A percentile compares a stretch with the other conserved stretches of the same genome.
These are phyloP conservation scores for Elephas maximus DNA, from an alignment of 2,113 vertebrate species.

Conservation along the genomic window DNA sequence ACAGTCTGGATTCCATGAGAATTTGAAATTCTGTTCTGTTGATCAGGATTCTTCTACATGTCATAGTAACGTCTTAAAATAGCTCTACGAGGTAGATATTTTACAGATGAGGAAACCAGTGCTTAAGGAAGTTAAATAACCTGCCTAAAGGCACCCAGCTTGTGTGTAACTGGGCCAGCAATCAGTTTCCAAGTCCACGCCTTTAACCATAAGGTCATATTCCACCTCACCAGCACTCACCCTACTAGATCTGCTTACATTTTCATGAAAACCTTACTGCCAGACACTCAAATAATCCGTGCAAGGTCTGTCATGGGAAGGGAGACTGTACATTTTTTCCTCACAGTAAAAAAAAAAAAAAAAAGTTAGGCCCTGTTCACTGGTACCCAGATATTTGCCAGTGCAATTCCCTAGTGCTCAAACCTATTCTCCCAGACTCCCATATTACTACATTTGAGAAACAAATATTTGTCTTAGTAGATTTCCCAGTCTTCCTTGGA, in stretches of 20 bases:
- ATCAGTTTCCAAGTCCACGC: background rate
- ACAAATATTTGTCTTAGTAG: background rate
- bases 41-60: no score
- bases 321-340: background rate
- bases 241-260: background rate
- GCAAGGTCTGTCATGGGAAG: background rate
- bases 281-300: background rate
- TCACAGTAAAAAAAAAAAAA: background rate
- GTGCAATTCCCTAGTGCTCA: background rate
- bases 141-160: background rate
- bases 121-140: background rate
- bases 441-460: background rate
- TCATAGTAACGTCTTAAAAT: background rate
- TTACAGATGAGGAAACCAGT: background rate
- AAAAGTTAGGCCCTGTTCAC: background rate
- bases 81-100: background rate
- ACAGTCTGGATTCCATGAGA: no score
- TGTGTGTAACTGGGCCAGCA: background rate
- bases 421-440: background rate
- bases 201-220: background rate
- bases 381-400: background rate
- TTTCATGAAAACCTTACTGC: background rate
- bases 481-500: constrained; percentile 20
- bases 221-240: background rate
- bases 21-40: no score